Evolutionary conservation across 1,140 invertebrate genomes (phyloP), one percentile per base, ranked within the genome.

Genomic region (Solen grandis): DNA sequence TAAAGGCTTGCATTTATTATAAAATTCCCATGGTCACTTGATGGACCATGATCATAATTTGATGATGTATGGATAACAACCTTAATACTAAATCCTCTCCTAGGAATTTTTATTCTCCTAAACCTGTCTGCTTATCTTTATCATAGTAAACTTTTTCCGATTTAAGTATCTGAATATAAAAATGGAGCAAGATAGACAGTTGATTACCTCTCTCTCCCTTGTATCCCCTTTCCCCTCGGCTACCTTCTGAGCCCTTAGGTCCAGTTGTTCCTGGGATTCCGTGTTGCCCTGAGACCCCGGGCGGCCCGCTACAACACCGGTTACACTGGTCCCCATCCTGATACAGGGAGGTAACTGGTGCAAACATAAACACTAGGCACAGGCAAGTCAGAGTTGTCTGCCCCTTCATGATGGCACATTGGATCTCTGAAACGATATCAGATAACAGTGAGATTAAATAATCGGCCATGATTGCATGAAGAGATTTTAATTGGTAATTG

Each of bases 201-300:
- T 1, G 16, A 22, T 29, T 62, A 66, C 88, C 88, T 69, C 85
- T 87, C 14, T 78, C 68, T 22, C 89, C 89, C 29, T 62, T 59
- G 22, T 62, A 74, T 33, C 89, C 89, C 38, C 76, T 87, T 25
- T 78, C 55, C 27, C 77, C 77, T 33, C 36, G 52, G 33, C 52
- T 59, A 8, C 77, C 77, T 29, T 80, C 73, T 38, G 29, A 16
- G 0, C 77, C 77, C 36, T 73, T 52, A 16, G 66, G 14, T 16
- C 77, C 77, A 35, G 55, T 65, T 35, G 57, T 25, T n/a, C 77
- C 77, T 35, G 59, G 68, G n/a, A 54, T 33, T 14, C 77, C 77
- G 36, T 62, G 68, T 35, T 55, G 41, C 0, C 77, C 77, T 25
- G 69, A 68, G 57, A 65, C 19, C 25, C 77, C 77, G 25, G 77